phyloP scores from a whole-genome alignment of 2,113 vertebrate genomes.

The Phoxinus phoxinus region DNA sequence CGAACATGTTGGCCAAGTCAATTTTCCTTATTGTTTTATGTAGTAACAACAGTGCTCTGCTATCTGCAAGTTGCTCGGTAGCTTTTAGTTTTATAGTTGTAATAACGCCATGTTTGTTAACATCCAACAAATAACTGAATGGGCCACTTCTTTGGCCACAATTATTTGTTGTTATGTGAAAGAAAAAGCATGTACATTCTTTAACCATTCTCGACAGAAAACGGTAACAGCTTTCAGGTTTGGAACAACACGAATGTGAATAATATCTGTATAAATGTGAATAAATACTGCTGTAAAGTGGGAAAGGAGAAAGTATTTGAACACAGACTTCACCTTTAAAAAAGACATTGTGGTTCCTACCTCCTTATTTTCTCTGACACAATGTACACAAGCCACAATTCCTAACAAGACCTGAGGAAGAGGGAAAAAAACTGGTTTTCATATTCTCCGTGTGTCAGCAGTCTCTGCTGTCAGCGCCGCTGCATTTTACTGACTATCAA shows the following conservation, averaged over 20 bases:
- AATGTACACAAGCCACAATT: conserved; percentile 4
- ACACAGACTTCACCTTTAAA: not conserved
- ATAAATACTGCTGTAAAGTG: not conserved
- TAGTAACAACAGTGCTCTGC: too few species aligned
- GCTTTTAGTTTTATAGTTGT: too few species aligned
- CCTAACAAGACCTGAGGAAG: conserved; percentile 20
- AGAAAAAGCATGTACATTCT: not conserved
- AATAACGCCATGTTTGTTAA: too few species aligned
- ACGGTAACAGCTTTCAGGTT: not conserved
- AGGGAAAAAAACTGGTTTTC: not conserved
- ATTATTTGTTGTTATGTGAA: not conserved
- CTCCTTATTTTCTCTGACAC: conserved; percentile 9
- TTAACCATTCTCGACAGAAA: not conserved
- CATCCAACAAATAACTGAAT: too few species aligned
- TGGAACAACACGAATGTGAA: not conserved
- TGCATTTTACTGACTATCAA: conserved; percentile 24
- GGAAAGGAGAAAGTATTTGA: not conserved
- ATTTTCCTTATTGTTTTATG: too few species aligned
- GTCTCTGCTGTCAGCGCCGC: conserved; percentile 21
- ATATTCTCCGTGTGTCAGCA: conserved; percentile 49
- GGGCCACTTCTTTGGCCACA: not conserved
- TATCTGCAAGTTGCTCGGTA: too few species aligned
- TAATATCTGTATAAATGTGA: too few species aligned
- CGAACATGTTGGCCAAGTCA: too few species aligned
- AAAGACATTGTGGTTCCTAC: not conserved